Percentiles rank a stretch among this genome's conserved stretches.
phyloP scores from a whole-genome alignment of 2,797 vertebrate species.

The Diceros bicornis region DNA sequence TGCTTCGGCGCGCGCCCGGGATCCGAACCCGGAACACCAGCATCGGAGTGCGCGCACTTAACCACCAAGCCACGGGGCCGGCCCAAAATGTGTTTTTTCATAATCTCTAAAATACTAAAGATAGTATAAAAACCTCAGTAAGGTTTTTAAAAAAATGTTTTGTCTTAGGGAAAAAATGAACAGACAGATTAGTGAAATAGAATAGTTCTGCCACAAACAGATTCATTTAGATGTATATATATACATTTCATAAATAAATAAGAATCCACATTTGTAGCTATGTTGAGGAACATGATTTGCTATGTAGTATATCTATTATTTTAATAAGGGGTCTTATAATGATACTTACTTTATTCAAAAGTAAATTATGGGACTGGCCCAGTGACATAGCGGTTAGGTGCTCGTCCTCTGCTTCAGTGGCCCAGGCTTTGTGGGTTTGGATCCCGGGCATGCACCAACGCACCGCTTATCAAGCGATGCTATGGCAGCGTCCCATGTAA shows the following conservation, averaged over 20 bases:
- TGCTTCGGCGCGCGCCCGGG: too few species aligned
- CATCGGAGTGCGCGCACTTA: too few species aligned
- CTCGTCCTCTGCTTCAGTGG: too few species aligned
- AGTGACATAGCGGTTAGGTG: too few species aligned
- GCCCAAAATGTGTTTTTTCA: background rate
- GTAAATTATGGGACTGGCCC: background rate
- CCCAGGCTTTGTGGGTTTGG: too few species aligned
- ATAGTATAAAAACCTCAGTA: background rate
- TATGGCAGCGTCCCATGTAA: too few species aligned
- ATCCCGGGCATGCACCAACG: too few species aligned
- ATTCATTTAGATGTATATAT: background rate
- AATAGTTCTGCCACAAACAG: background rate
- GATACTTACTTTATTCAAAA: background rate
- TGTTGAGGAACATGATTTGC: background rate
- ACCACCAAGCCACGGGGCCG: too few species aligned
- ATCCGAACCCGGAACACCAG: too few species aligned
- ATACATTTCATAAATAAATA: background rate
- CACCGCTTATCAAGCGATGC: too few species aligned
- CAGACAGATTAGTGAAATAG: background rate
- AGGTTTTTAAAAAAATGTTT: background rate
- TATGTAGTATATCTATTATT: background rate
- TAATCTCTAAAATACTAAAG: background rate
- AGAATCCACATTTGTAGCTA: background rate
- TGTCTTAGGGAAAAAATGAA: background rate
- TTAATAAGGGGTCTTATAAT: background rate